A percentile compares a stretch with the other conserved stretches of the same genome.
phyloP scores from a whole-genome alignment of 2,113 vertebrate genomes.

The Tor tambroides region DNA sequence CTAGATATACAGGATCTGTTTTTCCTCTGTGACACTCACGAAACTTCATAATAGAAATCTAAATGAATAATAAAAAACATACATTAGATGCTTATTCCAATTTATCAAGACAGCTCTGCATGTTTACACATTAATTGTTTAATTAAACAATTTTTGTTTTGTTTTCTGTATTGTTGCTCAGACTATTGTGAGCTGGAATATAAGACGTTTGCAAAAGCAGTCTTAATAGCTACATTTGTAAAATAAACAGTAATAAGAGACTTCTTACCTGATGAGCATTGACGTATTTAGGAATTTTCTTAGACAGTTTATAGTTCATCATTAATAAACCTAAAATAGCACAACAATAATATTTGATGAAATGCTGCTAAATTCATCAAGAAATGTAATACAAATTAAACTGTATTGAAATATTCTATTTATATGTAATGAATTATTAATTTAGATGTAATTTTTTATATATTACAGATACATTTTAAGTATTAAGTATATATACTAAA shows the following conservation, averaged over 20 bases:
- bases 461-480: too few species aligned
- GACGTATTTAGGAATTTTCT: neutral
- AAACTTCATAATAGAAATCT: neutral
- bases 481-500: too few species aligned
- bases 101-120: neutral
- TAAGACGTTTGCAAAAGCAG: neutral
- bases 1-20: neutral
- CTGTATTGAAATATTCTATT: too few species aligned
- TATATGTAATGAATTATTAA: too few species aligned
- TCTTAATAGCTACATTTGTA: neutral
- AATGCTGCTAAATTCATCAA: too few species aligned
- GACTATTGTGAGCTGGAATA: neutral
- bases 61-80: neutral
- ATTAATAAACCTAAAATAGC: neutral
- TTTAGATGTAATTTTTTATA: too few species aligned
- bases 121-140: neutral
- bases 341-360: neutral
- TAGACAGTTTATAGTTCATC: neutral
- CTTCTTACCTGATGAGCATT: neutral
- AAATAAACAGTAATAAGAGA: neutral
- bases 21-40: neutral
- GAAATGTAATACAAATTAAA: too few species aligned
- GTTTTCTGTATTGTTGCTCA: neutral
- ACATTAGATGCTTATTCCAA: neutral
- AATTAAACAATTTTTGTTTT: neutral